phyloP scores from a whole-genome alignment of 2,113 vertebrate genomes.

The Pogonocichla stellata region DNA sequence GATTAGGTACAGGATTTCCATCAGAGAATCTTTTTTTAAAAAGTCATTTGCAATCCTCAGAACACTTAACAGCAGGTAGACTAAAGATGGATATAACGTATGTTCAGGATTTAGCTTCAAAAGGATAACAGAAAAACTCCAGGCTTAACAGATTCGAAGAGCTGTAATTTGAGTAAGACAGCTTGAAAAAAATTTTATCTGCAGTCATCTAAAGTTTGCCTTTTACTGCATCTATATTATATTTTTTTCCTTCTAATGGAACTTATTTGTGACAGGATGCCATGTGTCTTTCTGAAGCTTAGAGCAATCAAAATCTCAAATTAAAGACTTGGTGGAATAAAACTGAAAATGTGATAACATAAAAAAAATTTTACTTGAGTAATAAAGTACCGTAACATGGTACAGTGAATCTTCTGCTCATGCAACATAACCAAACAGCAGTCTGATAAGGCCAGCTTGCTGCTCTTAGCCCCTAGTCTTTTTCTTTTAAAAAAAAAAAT shows the following conservation, averaged over 20 bases:
- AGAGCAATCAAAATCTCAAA: background rate
- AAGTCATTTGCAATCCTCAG: background rate
- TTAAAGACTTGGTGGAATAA: background rate
- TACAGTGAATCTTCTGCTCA: background rate
- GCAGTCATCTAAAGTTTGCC: background rate
- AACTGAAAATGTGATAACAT: background rate
- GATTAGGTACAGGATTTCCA: background rate
- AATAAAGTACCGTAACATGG: background rate
- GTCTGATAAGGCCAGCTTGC: constrained; percentile 25
- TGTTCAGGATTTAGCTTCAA: background rate
- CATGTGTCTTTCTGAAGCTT: background rate
- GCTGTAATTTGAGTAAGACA: background rate
- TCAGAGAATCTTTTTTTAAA: background rate
- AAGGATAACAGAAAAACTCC: background rate
- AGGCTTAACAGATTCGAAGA: background rate
- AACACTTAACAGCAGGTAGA: background rate
- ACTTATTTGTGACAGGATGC: background rate
- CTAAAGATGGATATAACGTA: background rate
- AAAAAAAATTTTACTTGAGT: background rate
- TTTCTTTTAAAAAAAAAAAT: background rate
- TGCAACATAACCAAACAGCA: background rate
- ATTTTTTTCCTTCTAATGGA: background rate
- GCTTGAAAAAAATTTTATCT: background rate
- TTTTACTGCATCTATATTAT: background rate
- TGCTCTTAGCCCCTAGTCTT: background rate